These are phyloP conservation scores for Archegozetes longisetosus DNA, from an alignment of 1,140 invertebrate genomes.

Conservation along the genomic window DNA sequence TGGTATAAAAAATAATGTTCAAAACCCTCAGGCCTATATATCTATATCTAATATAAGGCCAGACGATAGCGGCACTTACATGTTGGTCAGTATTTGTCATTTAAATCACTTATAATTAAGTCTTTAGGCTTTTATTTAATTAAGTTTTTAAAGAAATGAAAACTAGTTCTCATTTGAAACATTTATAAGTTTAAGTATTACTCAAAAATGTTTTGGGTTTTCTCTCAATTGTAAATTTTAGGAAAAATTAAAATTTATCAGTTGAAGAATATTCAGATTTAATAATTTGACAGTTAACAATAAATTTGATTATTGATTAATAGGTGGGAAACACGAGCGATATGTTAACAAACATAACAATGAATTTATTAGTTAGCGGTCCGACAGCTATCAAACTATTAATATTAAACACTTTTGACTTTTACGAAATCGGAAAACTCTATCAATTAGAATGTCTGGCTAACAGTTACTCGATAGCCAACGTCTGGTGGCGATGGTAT, in stretches of 20 bases:
- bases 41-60: not conserved
- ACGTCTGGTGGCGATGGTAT: slow-evolving; percentile 18
- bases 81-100: slow-evolving; percentile 6
- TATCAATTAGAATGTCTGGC: slow-evolving; percentile 16
- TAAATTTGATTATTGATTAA: not conserved
- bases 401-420: not conserved
- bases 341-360: slow-evolving; percentile 11
- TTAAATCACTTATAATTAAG: too few relatives aligned
- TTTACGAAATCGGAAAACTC: slow-evolving; percentile 8
- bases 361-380: slow-evolving; percentile 15
- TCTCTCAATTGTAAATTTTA: too few relatives aligned
- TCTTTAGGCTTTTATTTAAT: too few relatives aligned
- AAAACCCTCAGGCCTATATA: not conserved
- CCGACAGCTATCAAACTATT: slow-evolving; percentile 10
- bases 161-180: too few relatives aligned
- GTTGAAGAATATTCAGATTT: too few relatives aligned
- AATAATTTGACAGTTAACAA: too few relatives aligned
- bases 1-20: not conserved
- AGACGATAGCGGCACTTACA: slow-evolving; percentile 15
- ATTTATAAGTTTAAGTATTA: too few relatives aligned
- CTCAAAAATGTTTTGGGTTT: too few relatives aligned
- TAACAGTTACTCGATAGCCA: slow-evolving; percentile 10
- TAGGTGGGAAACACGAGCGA: slow-evolving; percentile 10
- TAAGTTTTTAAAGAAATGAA: too few relatives aligned
- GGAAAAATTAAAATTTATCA: too few relatives aligned